Evolutionary conservation across 1,140 invertebrate species (phyloP).

Genomic region (Globodera rostochiensis): DNA sequence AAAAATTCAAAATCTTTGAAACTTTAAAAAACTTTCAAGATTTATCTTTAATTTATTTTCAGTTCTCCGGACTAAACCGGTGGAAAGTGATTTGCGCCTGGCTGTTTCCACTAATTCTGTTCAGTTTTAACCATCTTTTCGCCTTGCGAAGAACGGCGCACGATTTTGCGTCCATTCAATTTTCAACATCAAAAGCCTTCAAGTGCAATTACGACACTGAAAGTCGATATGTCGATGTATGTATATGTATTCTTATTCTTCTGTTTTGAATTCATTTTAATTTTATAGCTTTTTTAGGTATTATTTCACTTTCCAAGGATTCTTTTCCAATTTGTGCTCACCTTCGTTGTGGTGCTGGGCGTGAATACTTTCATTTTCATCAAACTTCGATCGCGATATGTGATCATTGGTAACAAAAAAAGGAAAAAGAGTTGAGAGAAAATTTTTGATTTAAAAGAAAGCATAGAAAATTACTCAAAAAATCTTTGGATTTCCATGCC

Average conservation of each 20-base stretch:
- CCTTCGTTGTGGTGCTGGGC: neutral
- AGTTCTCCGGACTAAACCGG: neutral
- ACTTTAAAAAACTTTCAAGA: neutral
- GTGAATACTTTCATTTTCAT: neutral
- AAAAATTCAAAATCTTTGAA: no score
- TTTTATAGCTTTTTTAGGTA: neutral
- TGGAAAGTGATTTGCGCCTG: slow-evolving; percentile 9
- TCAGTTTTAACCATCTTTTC: neutral
- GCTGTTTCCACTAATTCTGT: neutral
- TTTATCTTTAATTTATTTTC: neutral
- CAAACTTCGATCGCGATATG: neutral
- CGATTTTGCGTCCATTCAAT: neutral
- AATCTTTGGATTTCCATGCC: neutral
- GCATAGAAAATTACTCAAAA: neutral
- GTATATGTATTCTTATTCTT: neutral
- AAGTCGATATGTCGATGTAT: neutral
- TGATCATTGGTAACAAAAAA: neutral
- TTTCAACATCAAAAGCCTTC: neutral
- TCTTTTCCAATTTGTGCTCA: slow-evolving; percentile 7
- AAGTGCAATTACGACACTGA: neutral
- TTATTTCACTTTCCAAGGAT: neutral
- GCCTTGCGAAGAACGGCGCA: neutral
- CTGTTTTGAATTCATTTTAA: neutral
- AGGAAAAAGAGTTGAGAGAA: neutral
- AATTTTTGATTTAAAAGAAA: neutral